Conservation (phyloP, 2,113 vertebrate species). For the Odontesthes bonariensis region DNA sequence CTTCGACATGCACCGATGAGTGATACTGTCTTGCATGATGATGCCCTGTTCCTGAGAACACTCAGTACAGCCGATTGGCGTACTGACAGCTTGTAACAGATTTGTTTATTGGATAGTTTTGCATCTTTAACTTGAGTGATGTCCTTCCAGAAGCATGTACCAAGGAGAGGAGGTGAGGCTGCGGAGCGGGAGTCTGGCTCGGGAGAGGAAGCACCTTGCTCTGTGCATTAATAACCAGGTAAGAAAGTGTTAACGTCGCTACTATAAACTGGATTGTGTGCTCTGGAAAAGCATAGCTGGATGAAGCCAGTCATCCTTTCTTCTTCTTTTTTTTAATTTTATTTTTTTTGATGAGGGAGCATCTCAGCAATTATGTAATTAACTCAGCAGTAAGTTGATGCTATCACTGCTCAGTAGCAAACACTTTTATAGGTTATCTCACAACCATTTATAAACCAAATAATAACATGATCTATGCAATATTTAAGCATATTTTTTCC, state of each 20-base stretch:
- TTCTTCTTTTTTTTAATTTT: neutral
- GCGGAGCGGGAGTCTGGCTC: slow-evolving; percentile 71
- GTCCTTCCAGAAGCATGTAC: slow-evolving; percentile 75
- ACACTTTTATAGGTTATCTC: neutral
- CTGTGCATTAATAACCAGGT: slow-evolving; percentile 82
- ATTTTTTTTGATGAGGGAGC: neutral
- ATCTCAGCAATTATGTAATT: slow-evolving; percentile 65
- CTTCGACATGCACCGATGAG: slow-evolving; percentile 25
- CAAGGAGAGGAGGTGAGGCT: slow-evolving; percentile 77
- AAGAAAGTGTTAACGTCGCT: slow-evolving; percentile 16
- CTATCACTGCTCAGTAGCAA: slow-evolving; percentile 4
- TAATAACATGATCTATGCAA: neutral
- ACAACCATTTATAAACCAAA: neutral
- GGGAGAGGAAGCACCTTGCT: slow-evolving; percentile 80
- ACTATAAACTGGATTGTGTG: neutral
- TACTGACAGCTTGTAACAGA: neutral
- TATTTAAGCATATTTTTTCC: neutral
- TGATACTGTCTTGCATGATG: slow-evolving; percentile 1
- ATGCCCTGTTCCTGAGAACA: neutral
- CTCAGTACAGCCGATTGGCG: slow-evolving; percentile 10
- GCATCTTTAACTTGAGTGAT: slow-evolving; percentile 67
- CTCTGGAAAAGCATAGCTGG: neutral
- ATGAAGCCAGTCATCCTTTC: neutral
- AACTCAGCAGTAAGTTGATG: slow-evolving; percentile 51
- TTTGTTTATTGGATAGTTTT: slow-evolving; percentile 30